Evolutionary conservation across 2,888 invertebrate species (phyloP).

Genomic region (Drosophila hamatofila): DNA sequence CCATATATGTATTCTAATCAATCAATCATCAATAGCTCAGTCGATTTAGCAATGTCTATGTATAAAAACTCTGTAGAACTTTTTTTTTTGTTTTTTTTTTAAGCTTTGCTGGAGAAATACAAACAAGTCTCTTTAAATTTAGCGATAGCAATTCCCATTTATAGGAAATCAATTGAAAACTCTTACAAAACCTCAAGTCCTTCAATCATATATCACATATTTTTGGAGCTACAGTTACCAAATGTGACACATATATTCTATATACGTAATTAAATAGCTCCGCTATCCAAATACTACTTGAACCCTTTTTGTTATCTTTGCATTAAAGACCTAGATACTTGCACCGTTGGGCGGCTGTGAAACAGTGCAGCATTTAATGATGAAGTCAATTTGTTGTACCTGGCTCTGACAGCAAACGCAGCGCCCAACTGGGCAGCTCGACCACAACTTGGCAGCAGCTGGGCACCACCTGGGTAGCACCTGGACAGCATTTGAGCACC

Average conservation of each 20-base stretch:
- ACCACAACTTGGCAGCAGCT: neutral
- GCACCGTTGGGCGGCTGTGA: conserved; percentile 28
- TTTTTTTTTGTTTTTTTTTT: no score
- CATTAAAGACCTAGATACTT: neutral
- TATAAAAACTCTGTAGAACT: no score
- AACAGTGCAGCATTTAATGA: conserved; percentile 38
- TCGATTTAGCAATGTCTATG: no score
- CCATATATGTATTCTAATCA: neutral
- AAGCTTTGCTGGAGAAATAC: no score
- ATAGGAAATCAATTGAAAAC: neutral
- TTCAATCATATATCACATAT: no score
- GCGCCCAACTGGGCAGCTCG: conserved; percentile 1
- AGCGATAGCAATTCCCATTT: neutral
- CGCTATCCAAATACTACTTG: no score
- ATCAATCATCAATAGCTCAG: no score
- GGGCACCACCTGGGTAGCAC: neutral
- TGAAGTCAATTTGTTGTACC: conserved; percentile 45
- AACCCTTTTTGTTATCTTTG: neutral
- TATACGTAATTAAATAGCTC: no score
- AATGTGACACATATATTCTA: no score
- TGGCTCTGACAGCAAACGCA: conserved; percentile 17
- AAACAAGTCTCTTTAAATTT: no score
- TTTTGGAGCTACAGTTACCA: no score
- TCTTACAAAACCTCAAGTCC: no score
- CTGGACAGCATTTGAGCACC: conserved; percentile 32